A percentile compares a stretch with the other conserved stretches of the same genome.
Evolutionary conservation across 2,113 vertebrate genomes (phyloP).

Genomic region (Dasyornis broadbenti): DNA sequence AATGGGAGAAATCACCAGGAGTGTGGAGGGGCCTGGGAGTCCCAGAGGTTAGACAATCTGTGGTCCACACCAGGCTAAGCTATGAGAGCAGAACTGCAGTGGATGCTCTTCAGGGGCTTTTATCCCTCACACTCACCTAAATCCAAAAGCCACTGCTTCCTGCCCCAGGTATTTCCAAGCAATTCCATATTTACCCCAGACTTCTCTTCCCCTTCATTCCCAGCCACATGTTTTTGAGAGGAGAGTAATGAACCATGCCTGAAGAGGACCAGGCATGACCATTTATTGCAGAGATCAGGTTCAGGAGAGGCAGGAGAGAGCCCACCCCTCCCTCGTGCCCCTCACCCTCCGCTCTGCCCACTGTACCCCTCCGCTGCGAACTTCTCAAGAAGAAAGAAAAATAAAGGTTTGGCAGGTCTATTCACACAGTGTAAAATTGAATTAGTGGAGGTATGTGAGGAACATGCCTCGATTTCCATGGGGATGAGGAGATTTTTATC

Average conservation of each 20-base stretch:
- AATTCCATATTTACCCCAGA: background rate
- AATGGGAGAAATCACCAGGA: background rate
- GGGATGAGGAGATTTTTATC: slow-evolving; percentile 68
- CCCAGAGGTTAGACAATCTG: background rate
- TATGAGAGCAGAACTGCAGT: background rate
- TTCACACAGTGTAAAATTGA: slow-evolving; percentile 60
- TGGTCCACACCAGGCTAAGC: background rate
- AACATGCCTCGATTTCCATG: slow-evolving; percentile 62
- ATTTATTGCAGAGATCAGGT: background rate
- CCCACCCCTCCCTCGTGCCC: rapidly evolving
- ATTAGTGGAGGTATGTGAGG: slow-evolving; percentile 61
- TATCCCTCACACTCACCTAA: background rate
- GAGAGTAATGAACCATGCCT: background rate
- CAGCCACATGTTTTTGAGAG: background rate
- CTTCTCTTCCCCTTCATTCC: background rate
- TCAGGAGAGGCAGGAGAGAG: background rate
- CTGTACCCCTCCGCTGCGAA: background rate
- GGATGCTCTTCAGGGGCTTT: background rate
- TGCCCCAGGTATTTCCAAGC: background rate
- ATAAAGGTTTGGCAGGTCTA: slow-evolving; percentile 62
- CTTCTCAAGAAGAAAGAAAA: slow-evolving; percentile 49
- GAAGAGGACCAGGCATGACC: background rate
- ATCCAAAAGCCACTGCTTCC: background rate
- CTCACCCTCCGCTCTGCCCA: background rate
- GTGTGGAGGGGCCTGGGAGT: background rate